Percentiles rank a stretch among this genome's conserved stretches.
Conservation (phyloP, 2,113 vertebrate species). For the Leuciscus idus region DNA sequence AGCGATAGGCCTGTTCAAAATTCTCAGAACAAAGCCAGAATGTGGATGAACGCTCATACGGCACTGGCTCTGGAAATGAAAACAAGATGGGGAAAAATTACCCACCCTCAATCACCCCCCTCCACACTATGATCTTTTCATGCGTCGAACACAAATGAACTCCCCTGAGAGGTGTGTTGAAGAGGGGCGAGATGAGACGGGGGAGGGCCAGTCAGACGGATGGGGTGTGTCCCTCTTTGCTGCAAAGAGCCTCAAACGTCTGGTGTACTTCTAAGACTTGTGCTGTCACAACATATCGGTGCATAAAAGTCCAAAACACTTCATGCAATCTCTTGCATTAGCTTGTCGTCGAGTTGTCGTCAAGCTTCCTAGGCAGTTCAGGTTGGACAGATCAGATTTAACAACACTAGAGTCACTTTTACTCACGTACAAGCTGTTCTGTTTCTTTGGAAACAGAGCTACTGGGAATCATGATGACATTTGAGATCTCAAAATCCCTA, state of each 20-base stretch:
- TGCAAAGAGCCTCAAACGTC: slow-evolving; percentile 17
- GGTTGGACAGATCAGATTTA: not conserved
- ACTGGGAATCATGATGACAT: not conserved
- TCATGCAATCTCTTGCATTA: not conserved
- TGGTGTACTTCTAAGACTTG: slow-evolving; percentile 21
- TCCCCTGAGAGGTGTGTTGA: slow-evolving; percentile 53
- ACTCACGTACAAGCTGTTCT: not conserved
- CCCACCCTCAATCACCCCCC: not conserved
- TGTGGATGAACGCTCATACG: slow-evolving; percentile 31
- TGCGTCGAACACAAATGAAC: slow-evolving; percentile 57
- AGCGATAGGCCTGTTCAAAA: slow-evolving; percentile 40
- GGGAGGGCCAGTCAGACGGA: not conserved
- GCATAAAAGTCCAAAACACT: not conserved
- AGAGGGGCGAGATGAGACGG: slow-evolving; percentile 17
- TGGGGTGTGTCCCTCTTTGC: slow-evolving; percentile 17
- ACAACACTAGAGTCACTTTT: not conserved
- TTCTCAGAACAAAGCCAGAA: slow-evolving; percentile 51
- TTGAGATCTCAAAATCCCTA: not conserved
- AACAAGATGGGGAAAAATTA: slow-evolving; percentile 56
- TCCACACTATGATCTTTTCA: slow-evolving; percentile 45
- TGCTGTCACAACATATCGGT: not conserved
- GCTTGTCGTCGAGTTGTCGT: not conserved
- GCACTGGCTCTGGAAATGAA: slow-evolving; percentile 38
- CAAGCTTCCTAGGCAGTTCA: not conserved
- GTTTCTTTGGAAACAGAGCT: not conserved